Evolutionary conservation across 35 echinoderm and acorn worm species (phyloP).

Genomic region (Diadema setosum): DNA sequence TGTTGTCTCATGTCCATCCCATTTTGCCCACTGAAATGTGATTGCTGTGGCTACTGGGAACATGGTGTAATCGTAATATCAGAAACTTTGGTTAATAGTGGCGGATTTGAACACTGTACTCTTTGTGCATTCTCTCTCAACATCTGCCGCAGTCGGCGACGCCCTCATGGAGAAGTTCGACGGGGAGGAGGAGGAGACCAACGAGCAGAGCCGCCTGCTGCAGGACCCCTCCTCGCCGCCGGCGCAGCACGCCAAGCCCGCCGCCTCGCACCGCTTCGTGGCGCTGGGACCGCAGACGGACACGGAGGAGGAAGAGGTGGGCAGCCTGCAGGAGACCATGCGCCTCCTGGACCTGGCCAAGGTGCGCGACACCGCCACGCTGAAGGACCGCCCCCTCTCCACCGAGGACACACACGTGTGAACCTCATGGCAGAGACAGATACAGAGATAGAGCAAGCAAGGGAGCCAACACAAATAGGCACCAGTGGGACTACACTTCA

Average conservation of each 20-base stretch:
- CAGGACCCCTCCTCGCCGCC: slow-evolving; percentile 32
- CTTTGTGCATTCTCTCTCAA: no score
- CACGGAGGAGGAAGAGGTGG: slow-evolving; percentile 52
- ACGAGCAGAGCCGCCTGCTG: slow-evolving; percentile 70
- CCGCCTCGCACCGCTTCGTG: slow-evolving; percentile 23
- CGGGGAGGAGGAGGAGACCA: slow-evolving; percentile 52
- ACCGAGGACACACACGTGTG: slow-evolving; percentile 71
- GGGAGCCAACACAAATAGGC: neutral
- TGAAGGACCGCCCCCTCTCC: slow-evolving; percentile 20
- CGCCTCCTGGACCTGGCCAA: slow-evolving; percentile 70
- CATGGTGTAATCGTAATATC: no score
- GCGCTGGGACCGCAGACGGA: slow-evolving; percentile 59
- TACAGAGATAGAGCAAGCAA: neutral
- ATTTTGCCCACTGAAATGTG: no score
- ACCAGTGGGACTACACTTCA: neutral
- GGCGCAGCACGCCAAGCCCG: neutral
- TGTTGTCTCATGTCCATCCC: no score
- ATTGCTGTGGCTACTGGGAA: no score
- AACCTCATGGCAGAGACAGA: no score
- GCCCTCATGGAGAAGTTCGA: slow-evolving; percentile 68
- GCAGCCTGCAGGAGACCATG: slow-evolving; percentile 56
- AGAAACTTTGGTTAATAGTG: no score
- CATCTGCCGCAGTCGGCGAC: slow-evolving; percentile 38
- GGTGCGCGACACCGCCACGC: slow-evolving; percentile 18
- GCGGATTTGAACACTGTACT: no score